A percentile compares a stretch with the other conserved stretches of the same genome.
phyloP scores from a whole-genome alignment of 2,797 vertebrate genomes.

The Diceros bicornis region DNA sequence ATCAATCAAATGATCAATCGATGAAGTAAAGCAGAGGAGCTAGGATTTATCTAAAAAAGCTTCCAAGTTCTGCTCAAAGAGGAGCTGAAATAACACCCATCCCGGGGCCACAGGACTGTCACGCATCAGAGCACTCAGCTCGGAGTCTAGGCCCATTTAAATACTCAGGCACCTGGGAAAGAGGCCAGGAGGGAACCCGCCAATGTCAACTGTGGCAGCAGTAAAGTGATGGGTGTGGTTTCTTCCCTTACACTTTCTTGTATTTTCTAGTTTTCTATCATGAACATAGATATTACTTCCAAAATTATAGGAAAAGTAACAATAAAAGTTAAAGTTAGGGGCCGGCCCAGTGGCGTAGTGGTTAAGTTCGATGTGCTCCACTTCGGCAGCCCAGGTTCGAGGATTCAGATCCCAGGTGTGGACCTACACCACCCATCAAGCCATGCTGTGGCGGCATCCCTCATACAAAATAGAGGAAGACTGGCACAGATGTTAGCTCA shows the following conservation, averaged over 20 bases:
- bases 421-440: too few species aligned
- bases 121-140: fast-evolving
- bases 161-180: not conserved
- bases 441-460: too few species aligned
- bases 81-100: not conserved
- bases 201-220: not conserved
- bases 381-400: too few species aligned
- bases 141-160: fast-evolving
- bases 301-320: not conserved
- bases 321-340: not conserved
- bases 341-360: too few species aligned
- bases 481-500: too few species aligned
- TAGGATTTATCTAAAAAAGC: not conserved
- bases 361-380: too few species aligned
- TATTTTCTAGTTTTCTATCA: not conserved
- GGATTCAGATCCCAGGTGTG: too few species aligned
- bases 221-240: not conserved
- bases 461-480: too few species aligned
- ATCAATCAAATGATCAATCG: fast-evolving
- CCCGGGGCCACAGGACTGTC: fast-evolving
- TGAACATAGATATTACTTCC: not conserved
- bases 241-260: not conserved
- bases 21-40: not conserved
- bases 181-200: too few species aligned
- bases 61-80: not conserved